Evolutionary conservation across 2,797 vertebrate genomes (phyloP), one percentile per base, ranked within the genome.

Genomic region (Myiotriccus ornatus): DNA sequence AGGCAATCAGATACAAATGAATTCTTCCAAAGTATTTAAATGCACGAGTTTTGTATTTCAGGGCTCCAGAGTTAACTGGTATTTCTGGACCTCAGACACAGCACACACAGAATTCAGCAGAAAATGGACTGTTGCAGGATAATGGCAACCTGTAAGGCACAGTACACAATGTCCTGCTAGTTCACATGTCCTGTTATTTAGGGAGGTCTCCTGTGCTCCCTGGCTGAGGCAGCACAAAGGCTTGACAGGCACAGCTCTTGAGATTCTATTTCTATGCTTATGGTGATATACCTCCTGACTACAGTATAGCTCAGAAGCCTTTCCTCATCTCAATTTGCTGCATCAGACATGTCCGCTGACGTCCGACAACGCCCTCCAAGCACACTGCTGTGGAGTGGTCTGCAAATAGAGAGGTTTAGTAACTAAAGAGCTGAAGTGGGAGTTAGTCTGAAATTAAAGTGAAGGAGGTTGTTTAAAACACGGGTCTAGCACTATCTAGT

Each of bases 401-500:
- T 88, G 87, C 62, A 96, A 96, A 94, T 73, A 90, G 75, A 88
- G 76, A 88, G 35, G 34, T 93, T 88, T 62, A 65, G 80, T 71
- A 88, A 94, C 71, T 87, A 24, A 63, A 81, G 74, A 89, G 87
- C 73, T 91, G 12, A 81, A 84, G 55, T 24, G n/a, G 35, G 73
- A 90, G 28, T 68, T n/a, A 77, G 52, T 62, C 65, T 7, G 30
- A 90, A 69, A 86, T 59, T 24, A n/a, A 81, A 91, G 65, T 2
- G 49, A 92, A 84, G 70, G 57, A 80, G 74, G 79, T 19, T 22
- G 57, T 84, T 93, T 86, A 89, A 94, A 91, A 82, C 46, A 82
- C 56, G 74, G 27, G 80, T 84, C 69, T 95, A 89, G 94, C 95
- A 93, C 92, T 94, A 92, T 57, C 95, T 94, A 95, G 89, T 90